These are phyloP conservation scores for Perizoma flavofasciatum DNA, from an alignment of 2,888 invertebrate species.

Conservation along the genomic window DNA sequence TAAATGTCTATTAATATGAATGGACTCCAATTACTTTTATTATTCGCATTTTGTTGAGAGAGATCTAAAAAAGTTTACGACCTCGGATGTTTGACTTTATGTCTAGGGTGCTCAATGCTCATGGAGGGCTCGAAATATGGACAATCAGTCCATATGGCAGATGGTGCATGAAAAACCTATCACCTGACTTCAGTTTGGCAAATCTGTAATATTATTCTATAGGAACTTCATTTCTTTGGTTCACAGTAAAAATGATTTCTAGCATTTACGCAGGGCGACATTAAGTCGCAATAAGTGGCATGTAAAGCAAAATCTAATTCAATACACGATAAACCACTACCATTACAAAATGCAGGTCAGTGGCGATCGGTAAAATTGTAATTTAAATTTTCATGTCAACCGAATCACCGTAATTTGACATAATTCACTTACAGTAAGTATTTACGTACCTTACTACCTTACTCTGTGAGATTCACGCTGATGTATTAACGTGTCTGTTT, in stretches of 20 bases:
- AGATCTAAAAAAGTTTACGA: slow-evolving; percentile 81
- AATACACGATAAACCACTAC: slow-evolving; percentile 68
- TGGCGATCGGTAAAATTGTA: slow-evolving; percentile 52
- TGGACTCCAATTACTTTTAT: slow-evolving; percentile 84
- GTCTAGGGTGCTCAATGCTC: slow-evolving; percentile 63
- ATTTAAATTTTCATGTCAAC: slow-evolving; percentile 52
- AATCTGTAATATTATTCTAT: slow-evolving; percentile 23
- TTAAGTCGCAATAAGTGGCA: too few species aligned
- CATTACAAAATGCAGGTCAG: slow-evolving; percentile 55
- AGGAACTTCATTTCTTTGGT: background rate
- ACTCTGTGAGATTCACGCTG: slow-evolving; percentile 3
- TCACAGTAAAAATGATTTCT: background rate
- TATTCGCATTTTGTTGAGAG: slow-evolving; percentile 81
- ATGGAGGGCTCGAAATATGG: slow-evolving; percentile 52
- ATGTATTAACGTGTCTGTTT: background rate
- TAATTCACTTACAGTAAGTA: slow-evolving; percentile 39
- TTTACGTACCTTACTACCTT: slow-evolving; percentile 1
- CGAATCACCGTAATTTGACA: slow-evolving; percentile 47
- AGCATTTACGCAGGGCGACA: background rate
- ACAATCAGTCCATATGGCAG: slow-evolving; percentile 63
- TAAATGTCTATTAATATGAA: slow-evolving; percentile 85
- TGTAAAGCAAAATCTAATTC: slow-evolving; percentile 41
- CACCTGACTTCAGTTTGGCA: slow-evolving; percentile 51
- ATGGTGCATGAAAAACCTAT: slow-evolving; percentile 59
- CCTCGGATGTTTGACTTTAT: slow-evolving; percentile 72